Base-by-base conservation (phyloP, 2,888 invertebrate species). In the Heliconius hortense region DNA sequence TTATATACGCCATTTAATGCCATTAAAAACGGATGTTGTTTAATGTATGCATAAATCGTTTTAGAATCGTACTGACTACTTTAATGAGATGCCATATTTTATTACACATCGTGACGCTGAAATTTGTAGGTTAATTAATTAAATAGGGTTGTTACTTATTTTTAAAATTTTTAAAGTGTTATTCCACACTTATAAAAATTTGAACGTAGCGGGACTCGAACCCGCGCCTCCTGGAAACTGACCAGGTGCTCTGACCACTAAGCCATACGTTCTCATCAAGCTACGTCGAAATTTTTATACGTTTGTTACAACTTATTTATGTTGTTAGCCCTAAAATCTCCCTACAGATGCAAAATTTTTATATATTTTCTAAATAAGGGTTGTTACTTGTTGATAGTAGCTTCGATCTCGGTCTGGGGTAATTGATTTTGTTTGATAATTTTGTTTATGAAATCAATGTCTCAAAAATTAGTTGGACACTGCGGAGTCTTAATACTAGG, bases 41-140 rank as follows among this genome's bases (percentile, higher is more conserved):
- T 73, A 73, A 73, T 75, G 60, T 60, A 66, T 63, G 62, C 72
- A 68, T 73, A 72, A 73, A 78, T 72, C 56, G 75, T 26, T 72
- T 74, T 78, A 66, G 72, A 73, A 73, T 69, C 62, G 72, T 64
- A 56, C 75, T 67, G 63, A 39, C 64, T 72, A 59, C 73, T 81
- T 80, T 77, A 79, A 76, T 77, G 72, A 64, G 72, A 78, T 75
- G 77, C 76, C 79, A 78, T 79, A 78, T 81, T 79, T 82, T 82
- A 74, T 82, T 82, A 81, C 83, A 81, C 73, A 59, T 26, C 35
- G 68, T 72, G 64, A 79, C 76, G 62, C 68, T 77, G 64, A 73
- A 77, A 75, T 77, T 74, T 76, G 43, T 28, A 53, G 76, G 72
- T 80, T 80, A 80, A 82, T 80, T 79, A 80, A 79, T 81, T 79